Conservation (phyloP, 1,140 invertebrate species). For the Agraylea sexmaculata region DNA sequence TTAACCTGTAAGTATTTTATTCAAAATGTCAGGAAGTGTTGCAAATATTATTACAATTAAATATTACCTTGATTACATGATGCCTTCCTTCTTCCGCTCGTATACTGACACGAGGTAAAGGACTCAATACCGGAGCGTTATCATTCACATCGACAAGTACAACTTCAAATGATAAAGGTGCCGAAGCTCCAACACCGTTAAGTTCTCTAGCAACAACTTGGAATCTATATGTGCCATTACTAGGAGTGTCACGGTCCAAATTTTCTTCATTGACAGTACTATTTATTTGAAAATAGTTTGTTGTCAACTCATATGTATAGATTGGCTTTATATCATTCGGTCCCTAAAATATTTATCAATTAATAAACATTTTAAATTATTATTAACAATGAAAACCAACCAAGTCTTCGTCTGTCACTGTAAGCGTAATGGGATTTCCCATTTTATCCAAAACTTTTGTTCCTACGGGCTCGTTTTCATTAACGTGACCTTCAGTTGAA, state of each 20-base stretch:
- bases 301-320: slow-evolving; percentile 76
- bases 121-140: slow-evolving; percentile 66
- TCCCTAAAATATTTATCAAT: slow-evolving; percentile 25
- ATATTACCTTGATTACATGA: slow-evolving; percentile 60
- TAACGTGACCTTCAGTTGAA: slow-evolving; percentile 62
- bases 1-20: slow-evolving; percentile 36
- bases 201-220: slow-evolving; percentile 66
- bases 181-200: slow-evolving; percentile 62
- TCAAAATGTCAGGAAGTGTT: no score
- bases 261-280: slow-evolving; percentile 69
- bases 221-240: slow-evolving; percentile 69
- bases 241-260: slow-evolving; percentile 78
- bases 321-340: slow-evolving; percentile 45
- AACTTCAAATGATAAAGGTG: slow-evolving; percentile 67
- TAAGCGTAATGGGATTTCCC: slow-evolving; percentile 55
- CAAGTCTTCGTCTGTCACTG: slow-evolving; percentile 71
- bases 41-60: no score
- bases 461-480: slow-evolving; percentile 75
- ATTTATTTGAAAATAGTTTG: slow-evolving; percentile 70
- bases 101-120: slow-evolving; percentile 62
- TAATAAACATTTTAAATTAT: slow-evolving; percentile 6
- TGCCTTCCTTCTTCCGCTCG: slow-evolving; percentile 68
- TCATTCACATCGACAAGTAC: slow-evolving; percentile 74
- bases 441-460: slow-evolving; percentile 61
- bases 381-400: slow-evolving; percentile 33